Base-by-base conservation (phyloP, 1,140 invertebrate species). In the Drosophila sp. region DNA sequence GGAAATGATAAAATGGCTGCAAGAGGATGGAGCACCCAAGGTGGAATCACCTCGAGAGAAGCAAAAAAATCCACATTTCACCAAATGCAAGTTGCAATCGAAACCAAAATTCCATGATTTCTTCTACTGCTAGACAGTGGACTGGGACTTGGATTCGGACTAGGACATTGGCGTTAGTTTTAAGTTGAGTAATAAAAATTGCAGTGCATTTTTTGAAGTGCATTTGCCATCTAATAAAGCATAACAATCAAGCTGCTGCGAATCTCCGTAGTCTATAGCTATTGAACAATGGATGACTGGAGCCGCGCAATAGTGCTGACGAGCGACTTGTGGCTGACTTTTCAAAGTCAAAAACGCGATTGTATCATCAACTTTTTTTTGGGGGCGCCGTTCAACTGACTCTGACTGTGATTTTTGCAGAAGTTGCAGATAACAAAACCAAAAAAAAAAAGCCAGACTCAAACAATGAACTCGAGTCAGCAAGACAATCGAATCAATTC, bases 401-500 rank as follows among this genome's bases (percentile, higher is more conserved):
- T 63, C 44, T 77, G 85, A 79, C 72, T 82, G 56, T 72, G 82
- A 80, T 83, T 80, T 80, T 66, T 70, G 66, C 67, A 75, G 56
- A 56, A 79, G 64, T 71, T 67, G 72, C 76, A 83, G 80, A 89
- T 89, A 79, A 79, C 68, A 58, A 58, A 33, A 58, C 17, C n/a
- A 29, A 56, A 11, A 54, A 33, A 33, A 17, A 7, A 27, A 55
- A 23, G 25, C 56, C 57, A 55, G 35, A 47, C 47, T 30, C 70
- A 66, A 74, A 80, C 72, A 78, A 78, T 72, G 69, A 72, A 69
- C 63, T 70, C 25, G 32, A 38, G 57, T 29, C 67, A 60, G 78
- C 54, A 71, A 90, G 80, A 91, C 89, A 90, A 90, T 90, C 89
- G 89, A 90, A 91, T 90, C 83, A 90, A 91, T 90, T 90, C 89